These are phyloP conservation scores for Eueides isabella DNA, from an alignment of 1,140 invertebrate species.

Conservation along the genomic window DNA sequence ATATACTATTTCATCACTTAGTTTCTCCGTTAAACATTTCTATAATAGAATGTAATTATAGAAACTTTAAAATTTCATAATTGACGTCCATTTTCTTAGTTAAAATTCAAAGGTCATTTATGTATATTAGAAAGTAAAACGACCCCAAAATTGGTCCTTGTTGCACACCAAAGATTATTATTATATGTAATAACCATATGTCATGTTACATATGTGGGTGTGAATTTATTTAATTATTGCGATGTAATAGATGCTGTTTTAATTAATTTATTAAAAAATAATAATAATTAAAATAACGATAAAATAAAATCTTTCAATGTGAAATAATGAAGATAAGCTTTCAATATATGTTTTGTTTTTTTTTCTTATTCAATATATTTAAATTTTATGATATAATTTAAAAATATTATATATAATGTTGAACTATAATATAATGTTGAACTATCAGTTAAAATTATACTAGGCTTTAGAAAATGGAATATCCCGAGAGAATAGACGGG, in stretches of 20 bases:
- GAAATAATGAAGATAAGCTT: too few relatives aligned
- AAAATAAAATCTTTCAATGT: too few relatives aligned
- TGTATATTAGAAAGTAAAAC: constrained; percentile 3
- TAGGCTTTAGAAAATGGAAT: too few relatives aligned
- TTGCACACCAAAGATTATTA: neutral
- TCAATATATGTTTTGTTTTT: too few relatives aligned
- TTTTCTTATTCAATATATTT: too few relatives aligned
- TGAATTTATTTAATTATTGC: neutral
- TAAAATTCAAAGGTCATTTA: neutral
- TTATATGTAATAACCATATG: neutral
- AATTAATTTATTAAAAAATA: neutral
- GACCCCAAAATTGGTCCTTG: constrained; percentile 6
- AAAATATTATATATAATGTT: too few relatives aligned
- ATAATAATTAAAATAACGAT: neutral
- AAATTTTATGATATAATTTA: too few relatives aligned
- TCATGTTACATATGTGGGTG: neutral
- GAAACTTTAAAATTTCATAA: neutral
- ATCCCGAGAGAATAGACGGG: too few relatives aligned
- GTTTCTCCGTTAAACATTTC: neutral
- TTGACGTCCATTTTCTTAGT: neutral
- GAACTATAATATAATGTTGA: too few relatives aligned
- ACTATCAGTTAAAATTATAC: too few relatives aligned
- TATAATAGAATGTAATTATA: neutral
- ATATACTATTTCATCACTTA: neutral
- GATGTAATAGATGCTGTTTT: neutral